Evolutionary conservation across 1,140 invertebrate species (phyloP).

Genomic region (Drosophila prosaltans): DNA sequence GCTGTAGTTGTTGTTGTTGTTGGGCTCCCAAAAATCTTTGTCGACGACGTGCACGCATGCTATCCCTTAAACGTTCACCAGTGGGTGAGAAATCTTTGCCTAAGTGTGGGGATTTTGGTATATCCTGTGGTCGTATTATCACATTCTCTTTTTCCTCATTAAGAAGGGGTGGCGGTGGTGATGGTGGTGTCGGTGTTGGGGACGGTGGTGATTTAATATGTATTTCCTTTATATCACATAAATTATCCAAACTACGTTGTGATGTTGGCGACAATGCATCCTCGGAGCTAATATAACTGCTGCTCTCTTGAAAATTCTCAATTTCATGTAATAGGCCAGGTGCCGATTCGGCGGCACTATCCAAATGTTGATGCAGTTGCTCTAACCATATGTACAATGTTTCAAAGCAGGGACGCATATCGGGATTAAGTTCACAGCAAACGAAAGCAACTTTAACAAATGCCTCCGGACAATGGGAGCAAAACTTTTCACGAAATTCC

Average conservation of each 20-base stretch:
- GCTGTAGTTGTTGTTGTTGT: slow-evolving; percentile 22
- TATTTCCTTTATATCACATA: slow-evolving; percentile 31
- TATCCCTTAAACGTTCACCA: slow-evolving; percentile 77
- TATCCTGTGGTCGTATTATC: slow-evolving; percentile 63
- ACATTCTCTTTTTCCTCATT: slow-evolving; percentile 47
- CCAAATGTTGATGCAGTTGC: slow-evolving; percentile 89
- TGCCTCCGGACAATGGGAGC: slow-evolving; percentile 92
- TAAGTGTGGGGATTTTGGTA: slow-evolving; percentile 81
- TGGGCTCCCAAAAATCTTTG: slow-evolving; percentile 71
- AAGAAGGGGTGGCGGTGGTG: neutral
- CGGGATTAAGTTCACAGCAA: slow-evolving; percentile 94
- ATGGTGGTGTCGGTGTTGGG: neutral
- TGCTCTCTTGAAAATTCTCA: slow-evolving; percentile 86
- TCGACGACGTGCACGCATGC: slow-evolving; percentile 74
- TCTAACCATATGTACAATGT: slow-evolving; percentile 93
- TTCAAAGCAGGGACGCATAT: slow-evolving; percentile 93
- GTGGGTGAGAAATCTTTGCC: slow-evolving; percentile 82
- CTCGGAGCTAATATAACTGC: slow-evolving; percentile 70
- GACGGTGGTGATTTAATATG: neutral
- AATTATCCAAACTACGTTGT: slow-evolving; percentile 70
- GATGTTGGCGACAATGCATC: slow-evolving; percentile 75
- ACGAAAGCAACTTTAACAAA: slow-evolving; percentile 94
- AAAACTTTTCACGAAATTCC: slow-evolving; percentile 94
- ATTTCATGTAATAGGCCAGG: slow-evolving; percentile 89
- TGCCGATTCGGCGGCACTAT: slow-evolving; percentile 84